Conservation (phyloP, 2,888 invertebrate species). For the Polymixis flavicincta region DNA sequence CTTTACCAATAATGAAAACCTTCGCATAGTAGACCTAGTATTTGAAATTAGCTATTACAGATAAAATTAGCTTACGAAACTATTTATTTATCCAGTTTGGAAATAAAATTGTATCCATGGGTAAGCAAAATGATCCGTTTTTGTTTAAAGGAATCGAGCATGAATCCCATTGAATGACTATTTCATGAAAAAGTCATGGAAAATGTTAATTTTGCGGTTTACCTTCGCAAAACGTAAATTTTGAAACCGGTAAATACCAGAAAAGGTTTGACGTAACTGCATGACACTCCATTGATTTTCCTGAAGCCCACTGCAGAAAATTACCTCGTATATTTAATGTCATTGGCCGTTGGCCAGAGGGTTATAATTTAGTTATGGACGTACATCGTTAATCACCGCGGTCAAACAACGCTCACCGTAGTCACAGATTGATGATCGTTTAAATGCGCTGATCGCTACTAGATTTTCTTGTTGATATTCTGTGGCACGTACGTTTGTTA, state of each 20-base stretch:
- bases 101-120: no score
- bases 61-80: no score
- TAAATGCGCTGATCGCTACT: conserved; percentile 56
- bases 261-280: not conserved
- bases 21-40: no score
- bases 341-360: conserved; percentile 62
- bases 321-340: conserved; percentile 51
- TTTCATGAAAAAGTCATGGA: no score
- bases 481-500: conserved; percentile 39
- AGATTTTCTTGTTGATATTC: conserved; percentile 53
- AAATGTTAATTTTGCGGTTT: no score
- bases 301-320: conserved; percentile 37
- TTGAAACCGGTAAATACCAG: not conserved
- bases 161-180: no score
- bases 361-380: conserved; percentile 66
- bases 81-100: no score
- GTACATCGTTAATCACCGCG: conserved; percentile 64
- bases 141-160: no score
- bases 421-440: conserved; percentile 59
- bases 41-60: no score
- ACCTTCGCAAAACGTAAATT: no score
- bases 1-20: no score
- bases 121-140: no score
- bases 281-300: conserved; percentile 31
- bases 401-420: conserved; percentile 58